These are phyloP conservation scores for Nothocercus nigrocapillus DNA, from an alignment of 2,113 vertebrate genomes.

Conservation along the genomic window DNA sequence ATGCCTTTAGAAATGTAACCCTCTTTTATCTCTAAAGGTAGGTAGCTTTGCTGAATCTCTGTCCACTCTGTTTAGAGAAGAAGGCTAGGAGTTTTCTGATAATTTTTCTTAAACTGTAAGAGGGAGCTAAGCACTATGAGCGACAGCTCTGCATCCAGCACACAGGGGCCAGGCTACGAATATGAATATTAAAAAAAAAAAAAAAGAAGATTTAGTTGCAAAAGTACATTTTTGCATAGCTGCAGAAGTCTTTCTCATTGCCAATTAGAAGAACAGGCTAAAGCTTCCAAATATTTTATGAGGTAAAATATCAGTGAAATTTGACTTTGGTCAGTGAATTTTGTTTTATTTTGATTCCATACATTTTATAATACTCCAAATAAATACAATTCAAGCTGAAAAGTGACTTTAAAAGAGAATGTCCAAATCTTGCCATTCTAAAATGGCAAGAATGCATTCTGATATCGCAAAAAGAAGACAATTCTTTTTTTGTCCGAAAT, in stretches of 20 bases:
- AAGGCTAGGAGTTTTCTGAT: not conserved
- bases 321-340: not conserved
- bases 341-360: not conserved
- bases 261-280: not conserved
- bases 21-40: not conserved
- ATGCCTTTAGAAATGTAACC: not conserved
- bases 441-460: not conserved
- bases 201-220: not conserved
- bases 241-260: not conserved
- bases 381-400: not conserved
- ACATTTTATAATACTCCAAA: not conserved
- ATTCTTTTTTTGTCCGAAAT: not conserved
- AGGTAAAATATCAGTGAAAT: not conserved
- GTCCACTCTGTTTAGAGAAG: accelerated
- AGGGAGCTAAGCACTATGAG: not conserved
- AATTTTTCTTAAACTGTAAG: not conserved
- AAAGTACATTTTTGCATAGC: not conserved
- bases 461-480: not conserved
- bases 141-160: accelerated
- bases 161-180: accelerated
- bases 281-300: not conserved
- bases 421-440: not conserved
- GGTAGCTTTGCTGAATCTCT: not conserved
- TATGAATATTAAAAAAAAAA: not conserved
- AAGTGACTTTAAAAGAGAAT: not conserved